These are phyloP conservation scores for Psilanteris sp. DNA, from an alignment of 1,140 invertebrate genomes.

Conservation along the genomic window DNA sequence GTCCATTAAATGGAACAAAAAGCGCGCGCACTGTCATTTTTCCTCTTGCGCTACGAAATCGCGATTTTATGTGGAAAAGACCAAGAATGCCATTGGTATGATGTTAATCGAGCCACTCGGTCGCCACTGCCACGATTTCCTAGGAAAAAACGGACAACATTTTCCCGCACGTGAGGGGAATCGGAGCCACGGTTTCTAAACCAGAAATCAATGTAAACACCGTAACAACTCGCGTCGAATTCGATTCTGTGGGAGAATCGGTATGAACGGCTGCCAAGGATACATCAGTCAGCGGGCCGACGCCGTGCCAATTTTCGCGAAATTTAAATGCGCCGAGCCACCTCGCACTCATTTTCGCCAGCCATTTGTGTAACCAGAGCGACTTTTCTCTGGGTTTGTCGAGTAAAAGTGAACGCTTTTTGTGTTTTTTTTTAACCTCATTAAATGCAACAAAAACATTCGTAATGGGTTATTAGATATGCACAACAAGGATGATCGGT, in stretches of 20 bases:
- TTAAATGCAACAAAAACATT: too few species aligned
- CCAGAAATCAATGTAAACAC: conserved; percentile 60
- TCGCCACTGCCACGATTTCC: conserved; percentile 56
- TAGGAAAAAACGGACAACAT: conserved; percentile 64
- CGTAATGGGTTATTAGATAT: too few species aligned
- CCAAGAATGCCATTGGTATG: conserved; percentile 58
- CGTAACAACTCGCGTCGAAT: conserved; percentile 43
- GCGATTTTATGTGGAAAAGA: conserved; percentile 50
- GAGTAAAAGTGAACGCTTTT: background rate
- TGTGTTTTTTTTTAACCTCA: too few species aligned
- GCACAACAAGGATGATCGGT: too few species aligned
- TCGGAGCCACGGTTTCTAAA: conserved; percentile 66
- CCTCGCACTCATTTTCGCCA: conserved; percentile 12
- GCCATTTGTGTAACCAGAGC: conserved; percentile 22
- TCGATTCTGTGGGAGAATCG: conserved; percentile 37
- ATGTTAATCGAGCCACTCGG: conserved; percentile 43
- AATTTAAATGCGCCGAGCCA: conserved; percentile 23
- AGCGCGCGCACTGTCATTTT: conserved; percentile 30
- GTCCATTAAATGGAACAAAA: conserved; percentile 66
- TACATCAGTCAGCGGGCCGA: conserved; percentile 3
- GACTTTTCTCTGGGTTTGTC: background rate
- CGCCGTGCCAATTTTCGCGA: conserved; percentile 26
- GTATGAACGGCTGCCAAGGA: conserved; percentile 25
- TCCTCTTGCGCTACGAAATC: conserved; percentile 36
- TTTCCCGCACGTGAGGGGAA: conserved; percentile 71